These are phyloP conservation scores for Scyliorhinus canicula DNA, from an alignment of 2,797 vertebrate genomes.

Conservation along the genomic window DNA sequence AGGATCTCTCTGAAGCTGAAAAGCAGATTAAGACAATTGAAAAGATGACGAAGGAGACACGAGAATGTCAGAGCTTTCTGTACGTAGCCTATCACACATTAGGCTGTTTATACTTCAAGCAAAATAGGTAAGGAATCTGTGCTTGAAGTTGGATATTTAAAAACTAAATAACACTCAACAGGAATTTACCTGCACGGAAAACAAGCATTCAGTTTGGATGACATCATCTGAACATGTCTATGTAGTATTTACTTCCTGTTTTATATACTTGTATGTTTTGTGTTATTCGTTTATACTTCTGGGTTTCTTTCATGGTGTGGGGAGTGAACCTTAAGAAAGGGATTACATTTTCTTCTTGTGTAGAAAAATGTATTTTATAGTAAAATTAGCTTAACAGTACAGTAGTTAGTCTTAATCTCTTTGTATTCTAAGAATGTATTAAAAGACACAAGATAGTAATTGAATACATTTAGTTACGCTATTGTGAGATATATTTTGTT, in stretches of 20 bases:
- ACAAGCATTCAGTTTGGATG: background rate
- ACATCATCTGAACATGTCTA: background rate
- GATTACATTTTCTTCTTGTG: background rate
- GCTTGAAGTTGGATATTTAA: background rate
- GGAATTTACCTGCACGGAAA: background rate
- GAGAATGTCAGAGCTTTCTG: constrained; percentile 51
- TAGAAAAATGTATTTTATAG: background rate
- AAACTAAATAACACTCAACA: background rate
- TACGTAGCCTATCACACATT: constrained; percentile 50
- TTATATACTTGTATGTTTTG: background rate
- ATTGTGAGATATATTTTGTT: background rate
- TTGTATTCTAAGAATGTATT: background rate
- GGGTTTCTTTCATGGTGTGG: background rate
- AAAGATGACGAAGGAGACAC: constrained; percentile 50
- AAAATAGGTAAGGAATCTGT: constrained; percentile 50
- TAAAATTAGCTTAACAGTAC: background rate
- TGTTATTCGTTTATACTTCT: background rate
- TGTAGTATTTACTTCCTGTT: background rate
- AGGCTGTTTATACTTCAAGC: constrained; percentile 49
- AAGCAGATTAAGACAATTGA: constrained; percentile 52
- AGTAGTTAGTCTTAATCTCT: background rate
- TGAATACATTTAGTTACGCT: background rate
- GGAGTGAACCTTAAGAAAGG: background rate
- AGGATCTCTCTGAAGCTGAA: constrained; percentile 50
- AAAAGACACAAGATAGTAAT: background rate